Base-by-base conservation (phyloP, 1,140 invertebrate genomes). In the Leptinotarsa undecemlineata region DNA sequence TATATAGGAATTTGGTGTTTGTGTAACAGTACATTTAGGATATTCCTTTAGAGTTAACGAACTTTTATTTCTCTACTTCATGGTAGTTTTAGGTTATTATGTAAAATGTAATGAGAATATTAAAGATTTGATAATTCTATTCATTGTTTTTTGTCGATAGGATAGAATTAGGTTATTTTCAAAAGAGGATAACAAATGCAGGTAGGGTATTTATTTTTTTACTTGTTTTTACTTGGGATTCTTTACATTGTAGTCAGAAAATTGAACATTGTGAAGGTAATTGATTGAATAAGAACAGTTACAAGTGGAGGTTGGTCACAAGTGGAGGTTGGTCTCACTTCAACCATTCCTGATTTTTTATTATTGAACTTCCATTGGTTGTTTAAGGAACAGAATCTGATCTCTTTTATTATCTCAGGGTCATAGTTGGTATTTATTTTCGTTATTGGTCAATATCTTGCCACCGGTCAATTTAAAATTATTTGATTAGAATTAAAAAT, bases 41-140 rank as follows among this genome's bases (percentile, higher is more conserved):
- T 72, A 21, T 71, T 64, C 17, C 64, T 75, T 63, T 20, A 71
- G 48, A 75, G 20, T 57, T 57, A 19, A n/a, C 19, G 6, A 72
- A 68, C 73, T 68, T 73, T 76, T 67, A 68, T 48, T 57, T 23
- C 62, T 68, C 67, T 33, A 68, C 48, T 71, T 73, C 70, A 69
- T 67, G 48, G 64, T 76, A 76, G 74, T 61, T 76, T 17, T 76
- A 76, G 74, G 74, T 73, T 68, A 33, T 71, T 20, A 71, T 74
- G 71, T 48, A 68, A 66, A 66, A 42, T 76, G 63, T 76, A 72
- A 73, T 73, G 42, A 61, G 23, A 69, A 74, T 71, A 76, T 76
- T 76, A 76, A 76, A 76, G 75, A 23, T 69, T 47, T 69, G 19
- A 69, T 76, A 33, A 57, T 66, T 62, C 72, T 63, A 74, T 69